Base-by-base conservation (phyloP, 2,888 invertebrate genomes). In the Atherix ibis region DNA sequence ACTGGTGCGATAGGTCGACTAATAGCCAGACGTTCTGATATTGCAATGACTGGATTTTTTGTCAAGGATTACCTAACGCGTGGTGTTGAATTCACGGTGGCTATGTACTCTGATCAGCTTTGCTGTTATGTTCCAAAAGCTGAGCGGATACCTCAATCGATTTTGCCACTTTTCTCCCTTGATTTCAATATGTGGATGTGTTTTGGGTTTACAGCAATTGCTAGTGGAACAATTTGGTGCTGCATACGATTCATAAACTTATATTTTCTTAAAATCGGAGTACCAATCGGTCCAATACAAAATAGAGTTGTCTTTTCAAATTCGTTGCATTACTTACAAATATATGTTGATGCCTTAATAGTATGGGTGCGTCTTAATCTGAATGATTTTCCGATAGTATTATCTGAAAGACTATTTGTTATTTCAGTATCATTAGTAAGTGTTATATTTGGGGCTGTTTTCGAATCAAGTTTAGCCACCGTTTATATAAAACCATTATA, bases 391-490 rank as follows among this genome's bases (percentile, higher is more conserved):
- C 58, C 63, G 5, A 49, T 51, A 1, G 56, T 53, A 36, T 41
- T 46, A 19, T 52, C 59, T 13, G 62, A 63, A 32, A 52, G 57
- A 33, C 44, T 63, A 13, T 56, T 63, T 37, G 44, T 62, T 9
- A 48, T 51, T 2, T 53, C 59, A 1, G 39, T 62, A n/a, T 53
- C 54, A 33, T 32, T 62, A 32, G 54, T 58, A 2, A 54, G 59
- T 39, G 55, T 64, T 6, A 58, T 59, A 18, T 54, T 60, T 34
- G 58, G 58, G 3, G 57, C 62, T 1, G 34, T 61, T 9, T 53
- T 64, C 28, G 64, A 64, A 41, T 62, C 63, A 4, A 57, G 56
- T 18, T 45, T 64, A 31, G 58, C 63, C 4, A 62, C 58, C 1
- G 56, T 57, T 1, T 56, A 59, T 33, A 58, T 58, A 27, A 51